These are phyloP conservation scores for Colletes gigas DNA, from an alignment of 1,140 invertebrate genomes.

Conservation along the genomic window DNA sequence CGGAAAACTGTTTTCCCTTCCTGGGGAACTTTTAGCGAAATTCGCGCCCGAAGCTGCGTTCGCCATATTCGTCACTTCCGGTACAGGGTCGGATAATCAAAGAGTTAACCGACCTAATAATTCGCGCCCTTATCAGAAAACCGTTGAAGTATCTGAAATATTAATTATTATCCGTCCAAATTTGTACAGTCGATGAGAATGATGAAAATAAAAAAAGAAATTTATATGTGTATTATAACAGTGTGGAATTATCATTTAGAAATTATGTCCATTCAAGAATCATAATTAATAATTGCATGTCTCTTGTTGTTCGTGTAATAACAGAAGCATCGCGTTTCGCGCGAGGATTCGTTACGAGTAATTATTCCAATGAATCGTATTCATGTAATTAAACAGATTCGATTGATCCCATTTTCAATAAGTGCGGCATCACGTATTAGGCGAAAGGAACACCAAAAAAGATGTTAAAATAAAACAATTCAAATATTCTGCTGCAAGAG, in stretches of 20 bases:
- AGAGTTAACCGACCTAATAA: neutral
- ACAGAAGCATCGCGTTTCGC: neutral
- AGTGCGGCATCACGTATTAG: neutral
- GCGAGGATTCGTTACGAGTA: neutral
- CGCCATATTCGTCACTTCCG: neutral
- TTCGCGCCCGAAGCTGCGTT: neutral
- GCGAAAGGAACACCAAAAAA: neutral
- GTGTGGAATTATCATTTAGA: too few species aligned
- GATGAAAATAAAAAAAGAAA: too few species aligned
- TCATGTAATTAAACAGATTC: constrained; percentile 11
- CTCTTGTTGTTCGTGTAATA: neutral
- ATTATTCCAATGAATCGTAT: constrained; percentile 12
- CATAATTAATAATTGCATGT: neutral
- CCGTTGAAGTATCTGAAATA: too few species aligned
- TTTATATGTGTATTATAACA: too few species aligned
- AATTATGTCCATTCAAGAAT: too few species aligned
- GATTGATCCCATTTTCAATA: neutral
- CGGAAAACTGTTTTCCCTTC: neutral
- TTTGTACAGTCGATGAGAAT: too few species aligned
- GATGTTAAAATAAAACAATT: too few species aligned
- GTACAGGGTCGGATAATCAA: neutral
- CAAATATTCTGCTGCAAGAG: too few species aligned
- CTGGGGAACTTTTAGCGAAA: neutral
- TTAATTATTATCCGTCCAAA: too few species aligned
- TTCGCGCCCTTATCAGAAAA: too few species aligned